Evolutionary conservation across 1,140 invertebrate species (phyloP).

Genomic region (Limonius californicus): DNA sequence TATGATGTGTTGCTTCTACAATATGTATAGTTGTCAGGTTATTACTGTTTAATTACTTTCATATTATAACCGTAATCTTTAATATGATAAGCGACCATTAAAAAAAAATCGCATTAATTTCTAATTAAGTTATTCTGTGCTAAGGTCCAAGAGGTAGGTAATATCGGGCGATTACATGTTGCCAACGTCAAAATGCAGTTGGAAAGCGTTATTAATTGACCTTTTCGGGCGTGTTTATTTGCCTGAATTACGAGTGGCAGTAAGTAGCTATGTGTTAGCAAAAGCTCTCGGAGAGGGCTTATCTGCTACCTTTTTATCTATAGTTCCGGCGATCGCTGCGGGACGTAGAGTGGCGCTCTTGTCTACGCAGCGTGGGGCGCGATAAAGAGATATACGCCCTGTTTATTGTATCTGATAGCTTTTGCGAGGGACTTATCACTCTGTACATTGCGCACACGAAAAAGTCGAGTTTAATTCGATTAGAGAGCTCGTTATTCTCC

Average conservation of each 20-base stretch:
- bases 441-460: not conserved
- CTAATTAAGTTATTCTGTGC: too few species aligned
- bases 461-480: not conserved
- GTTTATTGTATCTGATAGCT: conserved; percentile 3
- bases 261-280: conserved; percentile 7
- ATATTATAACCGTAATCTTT: too few species aligned
- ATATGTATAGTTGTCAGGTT: too few species aligned
- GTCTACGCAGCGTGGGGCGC: conserved; percentile 5
- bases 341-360: conserved; percentile 10
- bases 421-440: not conserved
- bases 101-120: too few species aligned
- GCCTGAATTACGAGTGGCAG: not conserved
- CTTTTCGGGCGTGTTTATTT: too few species aligned
- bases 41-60: too few species aligned
- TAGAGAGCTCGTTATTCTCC: not conserved
- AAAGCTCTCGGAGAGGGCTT: not conserved
- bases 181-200: too few species aligned
- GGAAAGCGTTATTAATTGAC: too few species aligned
- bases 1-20: too few species aligned
- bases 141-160: too few species aligned
- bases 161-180: too few species aligned
- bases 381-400: conserved; percentile 12
- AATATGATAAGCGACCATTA: too few species aligned
- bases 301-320: conserved; percentile 13
- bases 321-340: conserved; percentile 3